Conservation (phyloP, 2,888 invertebrate species). For the Eupithecia subumbrata region DNA sequence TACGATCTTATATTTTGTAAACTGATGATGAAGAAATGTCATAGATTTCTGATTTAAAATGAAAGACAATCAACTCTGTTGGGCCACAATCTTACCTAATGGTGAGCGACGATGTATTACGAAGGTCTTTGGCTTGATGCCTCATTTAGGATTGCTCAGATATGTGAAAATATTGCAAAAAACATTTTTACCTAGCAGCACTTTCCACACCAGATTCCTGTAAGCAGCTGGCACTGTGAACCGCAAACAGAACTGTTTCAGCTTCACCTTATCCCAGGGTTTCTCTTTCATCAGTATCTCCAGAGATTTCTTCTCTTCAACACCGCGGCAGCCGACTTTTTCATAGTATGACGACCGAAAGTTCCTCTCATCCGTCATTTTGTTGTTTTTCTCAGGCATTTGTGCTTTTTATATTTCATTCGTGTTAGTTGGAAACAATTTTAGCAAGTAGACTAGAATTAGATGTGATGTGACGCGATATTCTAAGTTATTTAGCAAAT, state of each 20-base stretch:
- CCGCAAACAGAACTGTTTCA: slow-evolving; percentile 93
- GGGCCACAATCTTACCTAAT: not conserved
- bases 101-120: not conserved
- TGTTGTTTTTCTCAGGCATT: slow-evolving; percentile 36
- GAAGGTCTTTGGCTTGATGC: not conserved
- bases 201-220: slow-evolving; percentile 93
- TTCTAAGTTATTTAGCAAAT: not conserved
- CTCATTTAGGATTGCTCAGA: not conserved
- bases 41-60: not conserved
- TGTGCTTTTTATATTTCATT: slow-evolving; percentile 27
- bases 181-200: slow-evolving; percentile 86
- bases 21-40: too few species aligned
- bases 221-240: slow-evolving; percentile 93
- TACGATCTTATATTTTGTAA: too few species aligned
- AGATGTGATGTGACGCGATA: not conserved
- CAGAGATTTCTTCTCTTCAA: slow-evolving; percentile 95
- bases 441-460: not conserved
- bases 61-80: not conserved
- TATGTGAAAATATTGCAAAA: not conserved
- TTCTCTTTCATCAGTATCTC: slow-evolving; percentile 95
- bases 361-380: slow-evolving; percentile 88
- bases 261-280: slow-evolving; percentile 89
- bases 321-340: slow-evolving; percentile 94
- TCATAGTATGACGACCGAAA: slow-evolving; percentile 93
- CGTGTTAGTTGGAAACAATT: not conserved